phyloP scores from a whole-genome alignment of 2,888 invertebrate species.

The Erebia aethiops region DNA sequence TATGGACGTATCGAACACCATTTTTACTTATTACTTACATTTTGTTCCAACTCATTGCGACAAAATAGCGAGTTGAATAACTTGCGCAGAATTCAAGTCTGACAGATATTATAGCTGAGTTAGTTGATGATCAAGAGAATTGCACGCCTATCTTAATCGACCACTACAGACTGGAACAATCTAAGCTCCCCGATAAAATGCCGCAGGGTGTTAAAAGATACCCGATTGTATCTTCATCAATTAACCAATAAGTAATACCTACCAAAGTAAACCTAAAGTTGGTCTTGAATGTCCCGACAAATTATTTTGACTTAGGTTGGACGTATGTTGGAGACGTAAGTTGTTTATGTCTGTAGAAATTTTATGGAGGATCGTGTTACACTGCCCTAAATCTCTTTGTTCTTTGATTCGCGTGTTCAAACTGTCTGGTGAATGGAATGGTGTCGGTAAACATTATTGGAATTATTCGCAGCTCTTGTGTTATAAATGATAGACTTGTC shows the following conservation, averaged over 20 bases:
- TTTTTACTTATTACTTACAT: neutral
- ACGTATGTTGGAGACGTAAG: neutral
- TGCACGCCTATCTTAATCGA: no score
- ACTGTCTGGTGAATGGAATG: conserved; percentile 50
- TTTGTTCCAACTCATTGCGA: no score
- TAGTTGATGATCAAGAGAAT: no score
- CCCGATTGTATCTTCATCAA: no score
- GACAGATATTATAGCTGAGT: no score
- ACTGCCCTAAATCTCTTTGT: conserved; percentile 76
- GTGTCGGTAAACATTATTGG: conserved; percentile 52
- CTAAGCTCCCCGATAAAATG: no score
- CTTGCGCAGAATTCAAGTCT: no score
- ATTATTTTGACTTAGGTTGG: neutral
- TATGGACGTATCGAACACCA: neutral
- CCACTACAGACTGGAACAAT: no score
- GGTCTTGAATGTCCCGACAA: neutral
- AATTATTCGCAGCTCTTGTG: conserved; percentile 42
- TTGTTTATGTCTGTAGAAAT: conserved; percentile 2
- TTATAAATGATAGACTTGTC: conserved; percentile 45
- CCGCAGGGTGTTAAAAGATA: no score
- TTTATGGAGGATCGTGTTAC: conserved; percentile 70
- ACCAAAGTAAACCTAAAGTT: neutral
- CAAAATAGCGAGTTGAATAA: no score
- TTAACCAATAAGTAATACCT: no score
- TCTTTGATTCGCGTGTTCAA: conserved; percentile 63